These are phyloP conservation scores for Beris chalybata DNA, from an alignment of 2,888 invertebrate genomes.

Conservation along the genomic window DNA sequence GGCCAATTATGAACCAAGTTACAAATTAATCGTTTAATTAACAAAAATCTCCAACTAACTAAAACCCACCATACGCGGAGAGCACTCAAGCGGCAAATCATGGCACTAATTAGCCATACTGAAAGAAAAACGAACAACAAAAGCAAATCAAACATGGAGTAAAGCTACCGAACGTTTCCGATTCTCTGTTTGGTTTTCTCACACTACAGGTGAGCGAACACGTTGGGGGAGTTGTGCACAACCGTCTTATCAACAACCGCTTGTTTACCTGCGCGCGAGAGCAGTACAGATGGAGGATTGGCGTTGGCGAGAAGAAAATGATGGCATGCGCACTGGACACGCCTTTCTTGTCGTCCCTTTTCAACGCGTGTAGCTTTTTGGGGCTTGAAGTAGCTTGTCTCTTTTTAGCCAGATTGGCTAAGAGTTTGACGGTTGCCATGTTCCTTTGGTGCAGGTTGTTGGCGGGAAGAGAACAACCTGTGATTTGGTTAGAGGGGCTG, in stretches of 20 bases:
- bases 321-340: conserved; percentile 7
- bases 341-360: neutral
- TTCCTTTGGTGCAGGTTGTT: too few species aligned
- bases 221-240: neutral
- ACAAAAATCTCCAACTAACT: conserved; percentile 5
- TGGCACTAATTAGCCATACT: conserved; percentile 5
- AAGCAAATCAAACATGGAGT: neutral
- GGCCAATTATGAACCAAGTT: too few species aligned
- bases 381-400: too few species aligned
- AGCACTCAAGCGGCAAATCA: conserved; percentile 41
- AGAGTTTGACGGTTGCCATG: too few species aligned
- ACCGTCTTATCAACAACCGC: neutral
- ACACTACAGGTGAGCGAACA: neutral
- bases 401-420: too few species aligned
- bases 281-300: neutral
- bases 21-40: neutral
- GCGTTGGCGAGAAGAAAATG: neutral
- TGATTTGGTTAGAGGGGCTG: too few species aligned
- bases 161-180: neutral
- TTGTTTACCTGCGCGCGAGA: too few species aligned
- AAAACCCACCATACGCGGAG: conserved; percentile 20
- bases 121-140: conserved; percentile 2
- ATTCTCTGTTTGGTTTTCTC: neutral
- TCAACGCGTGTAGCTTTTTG: too few species aligned
- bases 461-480: too few species aligned